phyloP scores from a whole-genome alignment of 2,797 vertebrate genomes.

The Centroberyx gerrardi region DNA sequence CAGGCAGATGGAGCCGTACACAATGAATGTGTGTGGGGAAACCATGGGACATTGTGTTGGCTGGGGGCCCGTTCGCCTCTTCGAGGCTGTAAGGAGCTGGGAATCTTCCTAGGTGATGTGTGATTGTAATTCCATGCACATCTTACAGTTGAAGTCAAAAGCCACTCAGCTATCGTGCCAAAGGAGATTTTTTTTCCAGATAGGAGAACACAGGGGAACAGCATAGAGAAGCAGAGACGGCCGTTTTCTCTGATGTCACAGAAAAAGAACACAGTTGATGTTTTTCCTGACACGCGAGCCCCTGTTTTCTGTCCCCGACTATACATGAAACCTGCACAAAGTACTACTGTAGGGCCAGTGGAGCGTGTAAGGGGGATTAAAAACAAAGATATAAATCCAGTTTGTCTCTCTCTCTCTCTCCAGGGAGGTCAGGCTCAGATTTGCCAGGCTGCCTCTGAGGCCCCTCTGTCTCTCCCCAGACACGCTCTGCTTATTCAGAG shows the following conservation, averaged over 20 bases:
- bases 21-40: slow-evolving; percentile 74
- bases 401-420: slow-evolving; percentile 68
- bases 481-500: slow-evolving; percentile 67
- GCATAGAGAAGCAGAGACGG: not conserved
- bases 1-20: slow-evolving; percentile 59
- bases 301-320: slow-evolving; percentile 26
- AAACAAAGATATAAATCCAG: slow-evolving; percentile 85
- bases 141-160: slow-evolving; percentile 59
- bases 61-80: slow-evolving; percentile 64
- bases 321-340: slow-evolving; percentile 61
- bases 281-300: slow-evolving; percentile 56
- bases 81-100: slow-evolving; percentile 47
- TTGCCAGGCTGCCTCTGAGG: slow-evolving; percentile 77
- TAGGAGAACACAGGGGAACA: slow-evolving; percentile 42
- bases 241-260: slow-evolving; percentile 46
- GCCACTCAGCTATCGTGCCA: slow-evolving; percentile 49
- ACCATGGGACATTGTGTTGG: slow-evolving; percentile 69
- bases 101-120: slow-evolving; percentile 73
- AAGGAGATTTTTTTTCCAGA: slow-evolving; percentile 50
- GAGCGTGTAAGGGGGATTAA: slow-evolving; percentile 80
- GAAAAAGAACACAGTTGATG: slow-evolving; percentile 30
- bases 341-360: slow-evolving; percentile 66
- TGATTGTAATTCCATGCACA: slow-evolving; percentile 84
- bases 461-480: slow-evolving; percentile 77
- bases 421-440: slow-evolving; percentile 82